Base-by-base conservation (phyloP, 2,888 invertebrate species). In the Lordiphosa fenestrarum region DNA sequence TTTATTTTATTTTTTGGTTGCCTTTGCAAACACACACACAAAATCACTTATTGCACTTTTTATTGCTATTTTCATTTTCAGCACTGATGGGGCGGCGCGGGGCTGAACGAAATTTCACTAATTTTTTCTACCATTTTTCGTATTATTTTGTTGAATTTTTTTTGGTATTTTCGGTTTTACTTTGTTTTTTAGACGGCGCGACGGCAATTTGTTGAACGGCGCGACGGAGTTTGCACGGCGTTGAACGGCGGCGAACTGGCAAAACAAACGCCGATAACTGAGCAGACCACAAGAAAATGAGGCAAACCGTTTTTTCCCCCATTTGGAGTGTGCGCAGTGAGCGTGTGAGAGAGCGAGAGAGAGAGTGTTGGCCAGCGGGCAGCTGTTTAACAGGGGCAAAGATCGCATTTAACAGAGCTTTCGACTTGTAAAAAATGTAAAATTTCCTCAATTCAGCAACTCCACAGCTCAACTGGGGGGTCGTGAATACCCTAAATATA, bases 101-200 rank as follows among this genome's bases (percentile, higher is more conserved):
- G 23, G 42, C 42, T 30, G 25, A 2, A 42, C 30, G 15, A 44
- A 33, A 44, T 44, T 33, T 15, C 44, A 44, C 47, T 36, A 19
- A 19, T 12, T 36, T 37, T 53, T 57, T 33, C 36, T 49, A 23
- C 19, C 12, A 12, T 37, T 47, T 30, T 39, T 37, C 12, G 13
- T 40, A 35, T 35, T 10, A 21, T 33, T 41, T 41, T 59, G 72
- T 62, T 47, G 48, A 47, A 55, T 62, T 46, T 38, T 41, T 30
- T 62, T 67, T 54, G 39, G 33, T 51, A 38, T 39, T 61, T 40
- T 48, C 35, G 3, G 15, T 38, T 54, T 38, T 41, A 23, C 44
- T 48, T 68, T 65, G 56, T 49, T 56, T 53, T 57, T 52, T 50
- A 52, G 44, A 46, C 57, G 57, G 38, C 64, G 64, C 64, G 65